Evolutionary conservation across 2,797 vertebrate species (phyloP).

Genomic region (Eospalax fontanierii): DNA sequence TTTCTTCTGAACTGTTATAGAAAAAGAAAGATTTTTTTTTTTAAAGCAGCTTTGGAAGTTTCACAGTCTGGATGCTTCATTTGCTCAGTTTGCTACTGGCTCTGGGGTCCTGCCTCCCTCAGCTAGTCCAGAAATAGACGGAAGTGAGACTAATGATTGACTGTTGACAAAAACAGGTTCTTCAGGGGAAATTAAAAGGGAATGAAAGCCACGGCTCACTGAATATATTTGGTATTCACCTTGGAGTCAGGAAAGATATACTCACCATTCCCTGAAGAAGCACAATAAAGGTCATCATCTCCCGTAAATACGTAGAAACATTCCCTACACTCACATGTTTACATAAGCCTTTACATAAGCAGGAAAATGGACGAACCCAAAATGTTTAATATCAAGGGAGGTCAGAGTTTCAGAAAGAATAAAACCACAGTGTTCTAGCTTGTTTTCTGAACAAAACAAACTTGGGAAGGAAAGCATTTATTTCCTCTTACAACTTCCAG

Average conservation of each 20-base stretch:
- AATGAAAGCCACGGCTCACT: conserved; percentile 55
- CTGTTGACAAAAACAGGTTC: conserved; percentile 50
- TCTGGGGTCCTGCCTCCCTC: conserved; percentile 52
- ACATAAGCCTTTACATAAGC: not conserved
- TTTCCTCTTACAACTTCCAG: too few relatives aligned
- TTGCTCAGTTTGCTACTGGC: conserved; percentile 27
- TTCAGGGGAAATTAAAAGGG: conserved; percentile 85
- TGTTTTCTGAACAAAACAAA: too few relatives aligned
- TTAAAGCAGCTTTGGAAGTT: conserved; percentile 42
- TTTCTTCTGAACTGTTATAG: conserved; percentile 19
- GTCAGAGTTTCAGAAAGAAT: too few relatives aligned
- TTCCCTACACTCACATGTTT: not conserved
- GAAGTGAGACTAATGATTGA: conserved; percentile 59
- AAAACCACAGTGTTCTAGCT: too few relatives aligned
- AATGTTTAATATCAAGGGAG: too few relatives aligned
- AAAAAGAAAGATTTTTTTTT: not conserved
- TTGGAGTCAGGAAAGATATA: conserved; percentile 42
- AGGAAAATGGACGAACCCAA: too few relatives aligned
- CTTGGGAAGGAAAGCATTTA: too few relatives aligned
- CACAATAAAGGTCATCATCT: conserved; percentile 73
- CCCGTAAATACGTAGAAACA: not conserved
- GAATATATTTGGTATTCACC: conserved; percentile 70
- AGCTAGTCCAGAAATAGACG: conserved; percentile 49
- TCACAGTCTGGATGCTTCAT: not conserved
- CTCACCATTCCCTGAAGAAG: conserved; percentile 50